A percentile compares a stretch with the other conserved stretches of the same genome.
Conservation (phyloP, 1,140 invertebrate genomes). For the Reticulitermes speratus region DNA sequence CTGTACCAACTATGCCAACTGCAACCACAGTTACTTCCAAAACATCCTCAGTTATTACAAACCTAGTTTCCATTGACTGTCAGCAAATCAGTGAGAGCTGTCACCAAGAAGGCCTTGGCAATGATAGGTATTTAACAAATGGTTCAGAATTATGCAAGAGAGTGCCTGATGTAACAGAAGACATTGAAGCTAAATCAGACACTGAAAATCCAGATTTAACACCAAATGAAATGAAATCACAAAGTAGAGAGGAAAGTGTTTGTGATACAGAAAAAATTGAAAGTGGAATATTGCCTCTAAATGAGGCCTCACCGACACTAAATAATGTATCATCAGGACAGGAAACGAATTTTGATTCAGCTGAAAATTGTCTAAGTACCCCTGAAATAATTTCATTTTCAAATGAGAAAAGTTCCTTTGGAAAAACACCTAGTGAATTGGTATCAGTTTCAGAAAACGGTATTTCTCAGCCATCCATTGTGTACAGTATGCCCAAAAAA, state of each 20-base stretch:
- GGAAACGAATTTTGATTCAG: background rate
- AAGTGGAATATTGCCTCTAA: background rate
- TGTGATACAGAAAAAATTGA: background rate
- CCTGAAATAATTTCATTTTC: background rate
- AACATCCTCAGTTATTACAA: background rate
- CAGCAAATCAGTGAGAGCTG: background rate
- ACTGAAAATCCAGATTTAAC: background rate
- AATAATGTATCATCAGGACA: background rate
- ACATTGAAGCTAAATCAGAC: background rate
- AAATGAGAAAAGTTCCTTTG: background rate
- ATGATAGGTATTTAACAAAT: background rate
- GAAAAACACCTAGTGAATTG: background rate
- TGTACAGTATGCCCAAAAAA: background rate
- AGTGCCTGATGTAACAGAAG: too few species aligned
- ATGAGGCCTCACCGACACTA: background rate
- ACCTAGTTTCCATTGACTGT: background rate
- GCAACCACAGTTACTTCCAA: background rate
- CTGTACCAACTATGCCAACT: background rate
- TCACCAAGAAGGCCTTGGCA: background rate
- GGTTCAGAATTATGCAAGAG: background rate
- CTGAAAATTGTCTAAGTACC: background rate
- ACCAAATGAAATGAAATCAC: background rate
- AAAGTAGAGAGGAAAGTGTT: background rate
- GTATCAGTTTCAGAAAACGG: background rate
- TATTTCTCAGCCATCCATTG: background rate